A percentile compares a stretch with the other conserved stretches of the same genome.
Evolutionary conservation across 1,140 invertebrate species (phyloP).

Genomic region (Drosophila eugracilis): DNA sequence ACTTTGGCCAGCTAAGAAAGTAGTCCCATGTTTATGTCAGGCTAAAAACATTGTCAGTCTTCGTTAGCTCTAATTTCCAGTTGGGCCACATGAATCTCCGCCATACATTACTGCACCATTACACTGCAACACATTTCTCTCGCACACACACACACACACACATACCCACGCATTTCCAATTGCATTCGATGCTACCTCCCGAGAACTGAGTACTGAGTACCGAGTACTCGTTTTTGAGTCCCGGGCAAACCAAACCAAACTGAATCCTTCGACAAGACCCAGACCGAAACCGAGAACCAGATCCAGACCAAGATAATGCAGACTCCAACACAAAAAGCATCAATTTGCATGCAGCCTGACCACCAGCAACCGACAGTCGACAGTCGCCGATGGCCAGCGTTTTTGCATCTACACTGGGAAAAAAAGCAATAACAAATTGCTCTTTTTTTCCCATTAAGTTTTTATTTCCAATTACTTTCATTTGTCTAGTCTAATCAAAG

Average conservation of each 20-base stretch:
- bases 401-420: conserved; percentile 3
- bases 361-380: conserved; percentile 22
- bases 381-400: conserved; percentile 12
- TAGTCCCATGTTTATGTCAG: background rate
- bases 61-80: conserved; percentile 13
- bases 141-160: no score
- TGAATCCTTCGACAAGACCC: conserved; percentile 25
- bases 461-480: no score
- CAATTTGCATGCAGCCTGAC: conserved; percentile 55
- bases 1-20: background rate
- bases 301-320: conserved; percentile 53
- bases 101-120: conserved; percentile 12
- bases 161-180: background rate
- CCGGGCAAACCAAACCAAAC: conserved; percentile 1
- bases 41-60: conserved; percentile 15
- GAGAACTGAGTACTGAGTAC: background rate
- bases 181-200: background rate
- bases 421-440: no score
- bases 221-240: background rate
- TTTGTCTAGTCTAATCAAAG: no score
- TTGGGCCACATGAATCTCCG: conserved; percentile 4
- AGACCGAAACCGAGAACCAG: conserved; percentile 29
- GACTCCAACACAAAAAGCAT: conserved; percentile 54
- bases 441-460: no score
- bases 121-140: conserved; percentile 1